phyloP scores from a whole-genome alignment of 2,888 invertebrate species.

The Mactromeris polynyma region DNA sequence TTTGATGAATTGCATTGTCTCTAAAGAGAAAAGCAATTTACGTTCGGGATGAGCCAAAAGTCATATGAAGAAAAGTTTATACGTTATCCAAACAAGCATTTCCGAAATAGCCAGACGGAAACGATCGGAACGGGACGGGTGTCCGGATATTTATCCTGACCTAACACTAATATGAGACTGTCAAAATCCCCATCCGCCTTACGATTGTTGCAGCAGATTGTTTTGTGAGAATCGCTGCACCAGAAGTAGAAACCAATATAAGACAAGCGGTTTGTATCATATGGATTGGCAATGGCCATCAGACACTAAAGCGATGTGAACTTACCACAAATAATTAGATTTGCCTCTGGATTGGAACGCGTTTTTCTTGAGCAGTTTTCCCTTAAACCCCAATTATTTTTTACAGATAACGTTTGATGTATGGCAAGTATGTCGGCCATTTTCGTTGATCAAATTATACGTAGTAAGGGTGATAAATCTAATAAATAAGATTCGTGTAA shows the following conservation, averaged over 20 bases:
- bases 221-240: neutral
- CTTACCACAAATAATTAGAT: slow-evolving; percentile 37
- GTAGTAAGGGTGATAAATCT: slow-evolving; percentile 24
- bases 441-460: slow-evolving; percentile 33
- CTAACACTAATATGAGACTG: slow-evolving; percentile 15
- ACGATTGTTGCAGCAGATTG: neutral
- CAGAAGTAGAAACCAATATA: neutral
- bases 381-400: slow-evolving; percentile 42
- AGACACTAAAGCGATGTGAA: slow-evolving; percentile 13
- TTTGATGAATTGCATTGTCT: slow-evolving; percentile 8
- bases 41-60: neutral
- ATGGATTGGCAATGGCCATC: slow-evolving; percentile 19
- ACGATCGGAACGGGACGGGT: neutral
- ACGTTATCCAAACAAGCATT: neutral
- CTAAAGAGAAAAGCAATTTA: slow-evolving; percentile 7
- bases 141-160: neutral
- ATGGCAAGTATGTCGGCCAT: slow-evolving; percentile 24
- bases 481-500: slow-evolving; percentile 14
- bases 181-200: slow-evolving; percentile 20
- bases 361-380: slow-evolving; percentile 35
- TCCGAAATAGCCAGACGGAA: neutral
- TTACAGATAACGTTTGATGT: slow-evolving; percentile 40
- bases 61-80: neutral
- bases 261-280: neutral
- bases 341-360: slow-evolving; percentile 23